Evolutionary conservation across 2,888 invertebrate genomes (phyloP).

Genomic region (Meganola albula): DNA sequence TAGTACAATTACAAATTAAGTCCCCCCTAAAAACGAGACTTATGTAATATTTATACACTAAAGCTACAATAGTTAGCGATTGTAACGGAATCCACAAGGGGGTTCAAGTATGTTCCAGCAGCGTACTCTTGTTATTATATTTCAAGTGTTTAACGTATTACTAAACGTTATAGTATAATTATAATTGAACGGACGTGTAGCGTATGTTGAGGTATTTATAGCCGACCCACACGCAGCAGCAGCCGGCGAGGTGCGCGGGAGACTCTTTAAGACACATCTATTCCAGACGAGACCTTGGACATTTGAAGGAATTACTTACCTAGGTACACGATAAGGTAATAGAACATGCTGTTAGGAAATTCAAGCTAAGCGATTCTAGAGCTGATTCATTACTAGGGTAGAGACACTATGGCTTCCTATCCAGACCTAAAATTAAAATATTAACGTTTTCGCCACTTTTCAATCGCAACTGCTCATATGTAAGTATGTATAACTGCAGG

Average conservation of each 20-base stretch:
- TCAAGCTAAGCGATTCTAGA: too few species aligned
- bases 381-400: too few species aligned
- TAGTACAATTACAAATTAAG: too few species aligned
- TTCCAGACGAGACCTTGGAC: slow-evolving; percentile 67
- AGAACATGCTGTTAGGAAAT: too few species aligned
- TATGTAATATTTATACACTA: too few species aligned
- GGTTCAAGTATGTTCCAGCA: slow-evolving; percentile 13
- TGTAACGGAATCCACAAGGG: slow-evolving; percentile 16
- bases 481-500: slow-evolving; percentile 26
- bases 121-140: slow-evolving; percentile 19
- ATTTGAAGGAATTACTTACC: slow-evolving; percentile 32
- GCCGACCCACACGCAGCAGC: slow-evolving; percentile 67
- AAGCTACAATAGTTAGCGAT: slow-evolving; percentile 15
- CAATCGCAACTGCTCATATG: slow-evolving; percentile 28
- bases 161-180: slow-evolving; percentile 36
- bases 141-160: slow-evolving; percentile 33
- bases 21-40: too few species aligned
- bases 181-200: slow-evolving; percentile 50
- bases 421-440: too few species aligned
- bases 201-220: slow-evolving; percentile 65
- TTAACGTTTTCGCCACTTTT: too few species aligned
- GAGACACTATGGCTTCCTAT: too few species aligned
- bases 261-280: slow-evolving; percentile 55
- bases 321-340: too few species aligned
- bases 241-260: slow-evolving; percentile 60